phyloP scores from a whole-genome alignment of 2,797 vertebrate species.

The Phoxinus dragarum region DNA sequence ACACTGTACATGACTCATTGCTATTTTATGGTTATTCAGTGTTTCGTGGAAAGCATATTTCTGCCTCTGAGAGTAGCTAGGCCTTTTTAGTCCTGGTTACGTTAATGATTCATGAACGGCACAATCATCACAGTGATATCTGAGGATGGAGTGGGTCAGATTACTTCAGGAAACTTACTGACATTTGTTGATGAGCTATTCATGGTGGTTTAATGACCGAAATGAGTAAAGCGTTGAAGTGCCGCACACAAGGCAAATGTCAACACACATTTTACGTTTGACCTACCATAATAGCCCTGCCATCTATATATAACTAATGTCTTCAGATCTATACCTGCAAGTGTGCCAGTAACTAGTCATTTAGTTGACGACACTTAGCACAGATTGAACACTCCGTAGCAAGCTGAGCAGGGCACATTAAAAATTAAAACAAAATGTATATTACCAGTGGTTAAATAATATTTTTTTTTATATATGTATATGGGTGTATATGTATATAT shows the following conservation, averaged over 20 bases:
- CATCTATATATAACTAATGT: slow-evolving; percentile 15
- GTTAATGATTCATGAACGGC: slow-evolving; percentile 28
- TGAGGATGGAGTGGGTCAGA: neutral
- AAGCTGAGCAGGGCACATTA: neutral
- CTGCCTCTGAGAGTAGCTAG: neutral
- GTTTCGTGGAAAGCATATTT: slow-evolving; percentile 11
- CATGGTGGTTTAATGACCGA: slow-evolving; percentile 4
- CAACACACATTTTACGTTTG: slow-evolving; percentile 28
- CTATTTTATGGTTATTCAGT: slow-evolving; percentile 21
- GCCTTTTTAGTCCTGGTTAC: slow-evolving; percentile 2
- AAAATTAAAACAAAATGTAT: no score
- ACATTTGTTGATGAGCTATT: neutral
- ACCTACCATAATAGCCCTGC: neutral
- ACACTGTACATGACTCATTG: slow-evolving; percentile 25
- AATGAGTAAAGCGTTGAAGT: neutral
- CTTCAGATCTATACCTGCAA: neutral
- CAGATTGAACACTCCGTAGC: neutral
- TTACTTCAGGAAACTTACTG: slow-evolving; percentile 14
- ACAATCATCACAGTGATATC: slow-evolving; percentile 18
- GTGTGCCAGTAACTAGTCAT: neutral
- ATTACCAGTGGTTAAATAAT: no score
- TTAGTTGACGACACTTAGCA: neutral
- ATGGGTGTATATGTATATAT: no score
- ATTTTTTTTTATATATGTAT: no score
- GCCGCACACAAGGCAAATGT: slow-evolving; percentile 14